Evolutionary conservation across 2,797 vertebrate genomes (phyloP), one percentile per base, ranked within the genome.

Genomic region (Anabacerthia variegaticeps): DNA sequence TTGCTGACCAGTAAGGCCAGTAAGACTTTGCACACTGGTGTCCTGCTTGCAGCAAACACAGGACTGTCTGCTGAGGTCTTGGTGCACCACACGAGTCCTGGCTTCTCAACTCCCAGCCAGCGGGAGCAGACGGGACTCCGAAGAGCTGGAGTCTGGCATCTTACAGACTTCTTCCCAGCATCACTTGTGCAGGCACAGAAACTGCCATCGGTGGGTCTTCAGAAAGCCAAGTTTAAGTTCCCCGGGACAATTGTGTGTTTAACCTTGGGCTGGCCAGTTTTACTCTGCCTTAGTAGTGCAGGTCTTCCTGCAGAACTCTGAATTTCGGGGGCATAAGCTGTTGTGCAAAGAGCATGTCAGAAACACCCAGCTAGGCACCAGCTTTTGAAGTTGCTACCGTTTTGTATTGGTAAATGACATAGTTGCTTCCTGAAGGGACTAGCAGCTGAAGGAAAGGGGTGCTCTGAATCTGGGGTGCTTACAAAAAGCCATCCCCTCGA

Each of bases 61-160:
- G 30, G n/a, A 15, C 23, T 82, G 41, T 22, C 32, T 10, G 3
- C 34, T 2, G 9, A 56, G 36, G 28, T 86, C 73, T 62, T 3
- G 0, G 36, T 20, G 55, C 20, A 20, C 49, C 36, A 76, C 8
- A 1, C 0, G 0, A 62, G 59, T 48, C 52, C 52, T 32, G 21
- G 27, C 39, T 65, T 61, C 44, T 67, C 17, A 2, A 7, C 19
- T 92, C 8, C 26, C 22, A 68, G 19, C 26, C 58, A 32, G 46
- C 0, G 0, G 39, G 54, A 75, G 13, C 1, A 2, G 34, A 34
- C 0, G 2, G 34, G 46, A 78, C 20, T 67, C 61, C 0, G 1
- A 65, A 59, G 41, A 46, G 24, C 48, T 7, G 24, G 77, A 49
- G 28, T 46, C 22, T 0, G 0, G 41, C 54, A 39, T 43, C 44